Conservation (phyloP, 2,888 invertebrate species). For the Ariolimax columbianus region DNA sequence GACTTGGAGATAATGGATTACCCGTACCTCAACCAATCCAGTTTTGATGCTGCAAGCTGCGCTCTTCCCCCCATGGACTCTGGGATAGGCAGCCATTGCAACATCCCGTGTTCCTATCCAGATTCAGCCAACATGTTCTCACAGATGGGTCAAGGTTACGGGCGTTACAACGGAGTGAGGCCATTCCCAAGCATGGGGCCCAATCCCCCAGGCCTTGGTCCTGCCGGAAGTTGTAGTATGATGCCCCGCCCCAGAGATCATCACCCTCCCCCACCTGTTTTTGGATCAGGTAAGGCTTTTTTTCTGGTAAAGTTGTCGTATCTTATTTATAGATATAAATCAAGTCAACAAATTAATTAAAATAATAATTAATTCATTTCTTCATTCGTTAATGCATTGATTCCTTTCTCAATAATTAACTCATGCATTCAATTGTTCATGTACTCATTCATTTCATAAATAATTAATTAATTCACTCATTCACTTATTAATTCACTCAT, state of each 20-base stretch:
- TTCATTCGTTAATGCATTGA: too few species aligned
- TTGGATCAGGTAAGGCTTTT: conserved; percentile 75
- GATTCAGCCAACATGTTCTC: conserved; percentile 90
- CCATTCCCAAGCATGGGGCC: conserved; percentile 79
- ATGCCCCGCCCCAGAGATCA: conserved; percentile 80
- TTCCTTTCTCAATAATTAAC: too few species aligned
- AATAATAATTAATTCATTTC: neutral
- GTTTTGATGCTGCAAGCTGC: conserved; percentile 82
- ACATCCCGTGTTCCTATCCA: conserved; percentile 87
- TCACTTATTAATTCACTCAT: too few species aligned
- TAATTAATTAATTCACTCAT: too few species aligned
- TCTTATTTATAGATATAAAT: too few species aligned
- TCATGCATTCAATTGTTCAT: too few species aligned
- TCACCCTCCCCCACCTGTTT: conserved; percentile 78
- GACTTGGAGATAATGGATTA: conserved; percentile 82
- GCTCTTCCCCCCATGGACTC: conserved; percentile 85
- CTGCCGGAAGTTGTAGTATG: conserved; percentile 75
- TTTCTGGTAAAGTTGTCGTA: neutral
- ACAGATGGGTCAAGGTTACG: conserved; percentile 89
- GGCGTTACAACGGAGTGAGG: conserved; percentile 87
- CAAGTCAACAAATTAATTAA: too few species aligned
- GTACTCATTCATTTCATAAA: too few species aligned
- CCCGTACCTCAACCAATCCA: conserved; percentile 85
- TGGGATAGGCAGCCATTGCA: conserved; percentile 77
- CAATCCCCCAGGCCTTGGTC: conserved; percentile 53